Conservation (phyloP, 2,113 vertebrate species). For the Eidolon helvum region DNA sequence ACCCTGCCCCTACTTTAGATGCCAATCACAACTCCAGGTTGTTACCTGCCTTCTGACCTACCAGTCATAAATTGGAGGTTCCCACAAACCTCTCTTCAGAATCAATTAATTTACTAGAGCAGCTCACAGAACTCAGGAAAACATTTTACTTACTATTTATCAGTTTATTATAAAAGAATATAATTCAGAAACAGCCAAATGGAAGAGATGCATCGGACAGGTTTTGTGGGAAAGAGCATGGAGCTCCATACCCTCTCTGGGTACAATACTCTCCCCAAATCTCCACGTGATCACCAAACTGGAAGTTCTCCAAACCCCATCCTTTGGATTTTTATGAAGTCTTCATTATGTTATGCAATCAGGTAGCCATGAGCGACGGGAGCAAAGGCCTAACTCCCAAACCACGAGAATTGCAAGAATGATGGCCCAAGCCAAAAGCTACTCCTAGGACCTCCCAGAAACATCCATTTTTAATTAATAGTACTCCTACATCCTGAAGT, state of each 20-base stretch:
- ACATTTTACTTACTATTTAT: not conserved
- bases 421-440: too few relatives aligned
- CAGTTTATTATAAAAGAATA: not conserved
- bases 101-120: not conserved
- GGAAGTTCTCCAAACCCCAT: not conserved
- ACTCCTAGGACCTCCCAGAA: too few relatives aligned
- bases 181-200: not conserved
- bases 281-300: not conserved
- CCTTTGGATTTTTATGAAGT: not conserved
- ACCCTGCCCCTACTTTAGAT: not conserved
- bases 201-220: not conserved
- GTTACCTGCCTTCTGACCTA: not conserved
- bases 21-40: not conserved
- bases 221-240: not conserved
- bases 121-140: not conserved
- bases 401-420: too few relatives aligned
- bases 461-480: too few relatives aligned
- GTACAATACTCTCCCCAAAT: not conserved
- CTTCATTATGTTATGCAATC: not conserved
- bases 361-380: too few relatives aligned
- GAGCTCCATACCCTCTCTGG: not conserved
- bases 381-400: too few relatives aligned
- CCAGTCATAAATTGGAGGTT: not conserved
- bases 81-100: not conserved
- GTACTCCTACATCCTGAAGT: too few relatives aligned